Conservation (phyloP, 2,113 vertebrate species). For the Dromaius novaehollandiae region DNA sequence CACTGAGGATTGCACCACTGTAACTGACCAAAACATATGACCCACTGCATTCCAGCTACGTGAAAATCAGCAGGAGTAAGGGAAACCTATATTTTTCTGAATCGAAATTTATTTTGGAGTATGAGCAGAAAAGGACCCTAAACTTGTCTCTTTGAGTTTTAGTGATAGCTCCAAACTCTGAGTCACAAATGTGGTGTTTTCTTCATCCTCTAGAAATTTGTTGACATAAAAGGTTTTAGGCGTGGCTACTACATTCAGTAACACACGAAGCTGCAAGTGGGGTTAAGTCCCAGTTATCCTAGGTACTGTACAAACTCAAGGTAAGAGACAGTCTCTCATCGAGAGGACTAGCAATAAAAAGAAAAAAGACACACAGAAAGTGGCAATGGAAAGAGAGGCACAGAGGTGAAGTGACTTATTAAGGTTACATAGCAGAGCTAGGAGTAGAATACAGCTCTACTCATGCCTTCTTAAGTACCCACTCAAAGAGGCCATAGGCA, state of each 20-base stretch:
- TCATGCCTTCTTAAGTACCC: not conserved
- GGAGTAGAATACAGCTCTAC: not conserved
- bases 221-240: not conserved
- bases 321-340: not conserved
- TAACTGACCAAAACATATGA: not conserved
- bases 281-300: not conserved
- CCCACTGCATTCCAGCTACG: not conserved
- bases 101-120: not conserved
- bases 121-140: not conserved
- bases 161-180: not conserved
- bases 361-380: not conserved
- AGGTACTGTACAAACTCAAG: not conserved
- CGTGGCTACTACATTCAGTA: not conserved
- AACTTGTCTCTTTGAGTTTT: not conserved
- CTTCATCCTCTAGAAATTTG: not conserved
- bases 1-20: not conserved
- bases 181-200: not conserved
- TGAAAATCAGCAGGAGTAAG: not conserved
- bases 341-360: not conserved
- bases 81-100: not conserved
- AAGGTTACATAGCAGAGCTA: not conserved
- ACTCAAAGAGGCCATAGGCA: not conserved
- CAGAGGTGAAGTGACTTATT: not conserved
- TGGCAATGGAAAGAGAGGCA: not conserved
- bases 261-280: not conserved